Base-by-base conservation (phyloP, 2,888 invertebrate species). In the Himalopsyche anomala region DNA sequence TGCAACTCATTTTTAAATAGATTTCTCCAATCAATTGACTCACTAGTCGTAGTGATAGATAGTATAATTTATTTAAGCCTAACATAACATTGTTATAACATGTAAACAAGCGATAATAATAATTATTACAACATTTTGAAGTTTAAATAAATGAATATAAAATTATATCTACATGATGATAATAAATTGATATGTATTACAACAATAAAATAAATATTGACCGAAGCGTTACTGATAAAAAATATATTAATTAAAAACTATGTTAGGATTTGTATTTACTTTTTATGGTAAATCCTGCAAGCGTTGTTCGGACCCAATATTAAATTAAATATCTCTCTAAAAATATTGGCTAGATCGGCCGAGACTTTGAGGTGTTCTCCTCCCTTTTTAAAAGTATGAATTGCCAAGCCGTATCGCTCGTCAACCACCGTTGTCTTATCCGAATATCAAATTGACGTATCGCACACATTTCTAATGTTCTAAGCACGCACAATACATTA, bases 181-280 rank as follows among this genome's bases (percentile, higher is more conserved):
- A 74, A 8, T 74, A 38, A 36, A 36, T 74, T 74, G 74, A 74
- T 74, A 74, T 74, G 74, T 74, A 28, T 74, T 74, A 36, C 74
- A 74, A 74, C 4, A 62, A 62, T 62, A 74, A 74, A 38, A 74
- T 38, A 74, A 28, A 74, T 74, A 74, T 74, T 74, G 74, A 74
- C 74, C 38, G 74, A 74, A 38, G 5, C 1, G 38, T 74, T 74
- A 36, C 19, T 74, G 74, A 74, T 45, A 36, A 12, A 74, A 12
- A 36, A 74, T 74, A 74, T 12, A 36, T 74, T 38, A 74, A 74
- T 74, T 74, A 74, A 12, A 36, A 36, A 74, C 36, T 38, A 62
- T 19, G 4, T 62, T 19, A 74, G 36, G 9, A 38, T 36, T 74
- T 15, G 12, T 36, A 74, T 38, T 38, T 74, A 36, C 28, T 28